Base-by-base conservation (phyloP, 2,797 vertebrate species). In the Spinus olivaceus region DNA sequence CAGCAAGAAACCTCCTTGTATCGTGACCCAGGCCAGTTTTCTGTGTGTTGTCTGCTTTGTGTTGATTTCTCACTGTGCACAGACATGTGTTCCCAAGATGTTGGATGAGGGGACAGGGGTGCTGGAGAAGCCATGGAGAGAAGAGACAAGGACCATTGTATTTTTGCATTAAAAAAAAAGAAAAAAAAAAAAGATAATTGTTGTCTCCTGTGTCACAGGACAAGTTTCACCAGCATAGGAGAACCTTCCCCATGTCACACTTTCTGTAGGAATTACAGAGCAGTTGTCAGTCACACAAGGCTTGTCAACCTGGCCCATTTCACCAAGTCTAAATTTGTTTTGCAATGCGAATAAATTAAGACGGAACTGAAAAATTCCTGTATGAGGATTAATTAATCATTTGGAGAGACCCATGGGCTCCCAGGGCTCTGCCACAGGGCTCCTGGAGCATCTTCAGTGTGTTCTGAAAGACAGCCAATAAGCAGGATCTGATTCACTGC, bases 311-410 rank as follows among this genome's bases (percentile, higher is more conserved):
- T 76, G 51, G 53, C 47, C n/a, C n/a, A 5, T 60, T 91, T 94
- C 70, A 81, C 63, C 51, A 60, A 42, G 63, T 42, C 59, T 66
- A 80, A 88, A 88, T 95, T 94, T 90, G 82, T 70, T 97, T 95
- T 97, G 80, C 66, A 24, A 18, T 41, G 80, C 73, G 91, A 94
- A 94, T 97, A 94, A 95, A 95, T 96, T 88, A 96, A 91, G 91
- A 94, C 1, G 7, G 77, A 88, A 94, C 27, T 25, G 66, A 88
- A 88, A 95, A 92, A 86, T 78, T 84, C 60, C 77, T 84, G 63
- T 32, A 50, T 87, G 64, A 95, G 64, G 92, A 96, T 97, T 97
- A 97, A 97, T 97, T 96, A 97, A 96, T 97, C 95, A 96, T 97
- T 92, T 65, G 65, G 86, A 41, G 69, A 73, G 74, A 86, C 80